phyloP scores from a whole-genome alignment of 2,113 vertebrate species.

The Pterophyllum scalare region DNA sequence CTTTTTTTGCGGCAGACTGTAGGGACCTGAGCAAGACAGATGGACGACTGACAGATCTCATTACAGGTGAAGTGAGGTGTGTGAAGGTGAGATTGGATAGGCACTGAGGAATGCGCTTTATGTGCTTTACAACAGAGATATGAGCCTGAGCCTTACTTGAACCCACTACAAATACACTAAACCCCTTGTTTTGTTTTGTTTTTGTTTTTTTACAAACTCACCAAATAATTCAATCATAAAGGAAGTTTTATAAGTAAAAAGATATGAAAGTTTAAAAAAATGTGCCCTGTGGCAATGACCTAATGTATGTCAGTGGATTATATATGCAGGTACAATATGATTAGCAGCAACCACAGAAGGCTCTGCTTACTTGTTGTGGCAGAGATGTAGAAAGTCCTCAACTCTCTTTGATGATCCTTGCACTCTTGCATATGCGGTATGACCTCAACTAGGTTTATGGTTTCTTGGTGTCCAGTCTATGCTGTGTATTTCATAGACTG shows the following conservation, averaged over 20 bases:
- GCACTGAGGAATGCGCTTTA: conserved; percentile 16
- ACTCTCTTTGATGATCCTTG: conserved; percentile 25
- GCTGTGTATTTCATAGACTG: conserved; percentile 29
- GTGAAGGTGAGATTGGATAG: conserved; percentile 41
- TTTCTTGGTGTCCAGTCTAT: conserved; percentile 37
- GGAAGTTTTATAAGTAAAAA: conserved; percentile 36
- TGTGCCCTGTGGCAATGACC: conserved; percentile 68
- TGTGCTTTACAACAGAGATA: conserved; percentile 27
- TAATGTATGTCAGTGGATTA: conserved; percentile 58
- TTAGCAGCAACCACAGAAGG: not conserved
- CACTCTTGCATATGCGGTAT: conserved; percentile 53
- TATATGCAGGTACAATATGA: conserved; percentile 33
- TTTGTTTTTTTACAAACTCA: conserved; percentile 21
- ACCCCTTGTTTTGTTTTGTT: not conserved
- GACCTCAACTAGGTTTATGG: conserved; percentile 61
- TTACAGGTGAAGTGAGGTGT: conserved; percentile 33
- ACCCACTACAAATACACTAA: conserved; percentile 48
- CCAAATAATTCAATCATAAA: conserved; percentile 13
- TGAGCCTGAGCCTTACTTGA: conserved; percentile 66
- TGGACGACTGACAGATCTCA: conserved; percentile 41
- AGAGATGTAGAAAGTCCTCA: conserved; percentile 1
- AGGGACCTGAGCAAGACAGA: conserved; percentile 32
- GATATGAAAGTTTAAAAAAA: conserved; percentile 32
- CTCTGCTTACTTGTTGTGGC: conserved; percentile 2
- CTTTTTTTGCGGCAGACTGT: conserved; percentile 21